phyloP scores from a whole-genome alignment of 1,140 invertebrate species.

The Hermatobates lingyangjiaoensis region DNA sequence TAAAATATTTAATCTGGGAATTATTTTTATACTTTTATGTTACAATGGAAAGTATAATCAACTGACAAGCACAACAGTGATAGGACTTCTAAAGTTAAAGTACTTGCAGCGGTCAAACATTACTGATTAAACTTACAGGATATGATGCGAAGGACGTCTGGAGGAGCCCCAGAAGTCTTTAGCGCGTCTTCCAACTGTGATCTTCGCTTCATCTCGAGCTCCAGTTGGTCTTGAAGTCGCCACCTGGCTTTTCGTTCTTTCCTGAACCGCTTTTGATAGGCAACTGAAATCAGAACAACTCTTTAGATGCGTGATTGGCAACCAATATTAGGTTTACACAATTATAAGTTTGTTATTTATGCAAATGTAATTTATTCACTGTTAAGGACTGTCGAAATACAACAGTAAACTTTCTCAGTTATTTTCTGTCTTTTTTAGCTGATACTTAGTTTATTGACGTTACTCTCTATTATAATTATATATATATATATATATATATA shows the following conservation, averaged over 20 bases:
- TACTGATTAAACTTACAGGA: slow-evolving; percentile 38
- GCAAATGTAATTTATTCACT: neutral
- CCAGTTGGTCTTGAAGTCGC: slow-evolving; percentile 64
- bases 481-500: too few species aligned
- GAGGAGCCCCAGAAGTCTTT: slow-evolving; percentile 50
- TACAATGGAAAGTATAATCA: too few species aligned
- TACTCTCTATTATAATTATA: too few species aligned
- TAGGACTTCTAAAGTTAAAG: neutral
- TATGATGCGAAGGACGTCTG: slow-evolving; percentile 54
- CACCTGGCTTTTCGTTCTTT: slow-evolving; percentile 65
- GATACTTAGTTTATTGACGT: too few species aligned
- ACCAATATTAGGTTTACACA: too few species aligned
- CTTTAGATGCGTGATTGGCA: slow-evolving; percentile 1
- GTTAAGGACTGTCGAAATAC: neutral
- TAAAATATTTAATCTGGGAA: too few species aligned
- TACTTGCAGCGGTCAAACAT: too few species aligned
- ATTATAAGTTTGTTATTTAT: too few species aligned
- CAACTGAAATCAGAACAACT: slow-evolving; percentile 41
- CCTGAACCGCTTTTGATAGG: slow-evolving; percentile 69
- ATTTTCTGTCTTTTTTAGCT: too few species aligned
- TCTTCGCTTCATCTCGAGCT: slow-evolving; percentile 53
- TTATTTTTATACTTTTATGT: too few species aligned
- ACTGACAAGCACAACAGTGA: neutral
- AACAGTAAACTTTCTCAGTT: too few species aligned
- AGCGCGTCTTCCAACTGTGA: slow-evolving; percentile 58